Evolutionary conservation across 1,140 invertebrate species (phyloP).

Genomic region (Drosophila sproati): DNA sequence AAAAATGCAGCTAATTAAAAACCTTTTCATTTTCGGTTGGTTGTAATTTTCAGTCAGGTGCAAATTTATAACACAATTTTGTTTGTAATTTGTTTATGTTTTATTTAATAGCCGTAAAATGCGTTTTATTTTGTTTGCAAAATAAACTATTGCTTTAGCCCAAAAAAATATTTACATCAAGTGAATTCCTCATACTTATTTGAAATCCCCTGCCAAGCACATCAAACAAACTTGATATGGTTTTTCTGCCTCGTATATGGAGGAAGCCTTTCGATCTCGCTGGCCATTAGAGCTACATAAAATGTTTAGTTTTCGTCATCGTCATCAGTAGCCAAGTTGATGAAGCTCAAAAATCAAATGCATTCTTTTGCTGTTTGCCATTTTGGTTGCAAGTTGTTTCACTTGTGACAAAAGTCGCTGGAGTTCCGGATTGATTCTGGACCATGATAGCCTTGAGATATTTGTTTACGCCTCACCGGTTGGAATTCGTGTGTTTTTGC

Average conservation of each 20-base stretch:
- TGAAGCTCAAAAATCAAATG: slow-evolving; percentile 5
- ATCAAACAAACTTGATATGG: slow-evolving; percentile 19
- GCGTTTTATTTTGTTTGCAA: slow-evolving; percentile 25
- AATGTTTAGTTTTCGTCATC: slow-evolving; percentile 1
- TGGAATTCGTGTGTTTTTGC: slow-evolving; percentile 25
- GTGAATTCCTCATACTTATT: slow-evolving; percentile 3
- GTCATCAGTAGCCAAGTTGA: slow-evolving; percentile 1
- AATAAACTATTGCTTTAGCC: slow-evolving; percentile 37
- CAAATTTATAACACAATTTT: neutral
- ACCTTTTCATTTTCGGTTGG: neutral
- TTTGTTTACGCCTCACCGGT: slow-evolving; percentile 28
- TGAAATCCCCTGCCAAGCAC: slow-evolving; percentile 9
- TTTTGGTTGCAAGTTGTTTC: neutral
- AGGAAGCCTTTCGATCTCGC: slow-evolving; percentile 16
- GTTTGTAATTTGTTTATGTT: neutral
- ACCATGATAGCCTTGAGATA: neutral
- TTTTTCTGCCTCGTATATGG: neutral
- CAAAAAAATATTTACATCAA: slow-evolving; percentile 17
- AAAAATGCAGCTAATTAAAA: too few relatives aligned
- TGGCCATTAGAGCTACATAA: slow-evolving; percentile 30
- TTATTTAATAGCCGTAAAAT: slow-evolving; percentile 21
- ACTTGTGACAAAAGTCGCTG: neutral
- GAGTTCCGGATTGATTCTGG: neutral
- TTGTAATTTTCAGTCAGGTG: neutral
- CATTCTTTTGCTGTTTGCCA: neutral